phyloP scores from a whole-genome alignment of 2,888 invertebrate genomes.

The Matsumyia berberina region DNA sequence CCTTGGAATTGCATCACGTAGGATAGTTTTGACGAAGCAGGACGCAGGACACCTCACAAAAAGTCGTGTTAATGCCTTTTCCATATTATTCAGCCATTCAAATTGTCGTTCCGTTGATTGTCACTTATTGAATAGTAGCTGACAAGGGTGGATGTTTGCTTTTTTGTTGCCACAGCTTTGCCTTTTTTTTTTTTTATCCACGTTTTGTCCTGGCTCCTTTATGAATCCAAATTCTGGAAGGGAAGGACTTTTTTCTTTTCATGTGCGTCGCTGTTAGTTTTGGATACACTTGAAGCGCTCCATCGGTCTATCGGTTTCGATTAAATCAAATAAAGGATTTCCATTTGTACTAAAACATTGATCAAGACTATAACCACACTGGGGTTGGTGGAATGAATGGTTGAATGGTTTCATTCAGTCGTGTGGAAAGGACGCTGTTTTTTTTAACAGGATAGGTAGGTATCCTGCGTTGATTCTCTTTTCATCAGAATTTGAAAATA shows the following conservation, averaged over 20 bases:
- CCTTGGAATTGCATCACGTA: conserved; percentile 73
- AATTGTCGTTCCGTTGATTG: conserved; percentile 70
- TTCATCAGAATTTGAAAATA: conserved; percentile 53
- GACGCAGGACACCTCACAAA: conserved; percentile 39
- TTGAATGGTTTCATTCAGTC: conserved; percentile 50
- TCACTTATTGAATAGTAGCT: conserved; percentile 76
- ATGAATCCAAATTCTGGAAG: conserved; percentile 40
- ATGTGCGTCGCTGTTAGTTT: conserved; percentile 14
- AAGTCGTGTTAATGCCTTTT: conserved; percentile 62
- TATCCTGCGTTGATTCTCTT: conserved; percentile 29
- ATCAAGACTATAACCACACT: conserved; percentile 64
- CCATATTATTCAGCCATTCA: conserved; percentile 73
- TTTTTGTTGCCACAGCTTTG: background rate
- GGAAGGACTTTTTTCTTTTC: conserved; percentile 5
- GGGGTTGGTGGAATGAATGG: background rate
- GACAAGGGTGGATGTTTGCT: conserved; percentile 59
- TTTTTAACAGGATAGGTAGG: background rate
- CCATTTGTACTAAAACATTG: conserved; percentile 72
- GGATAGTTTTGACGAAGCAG: conserved; percentile 65
- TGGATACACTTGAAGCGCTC: conserved; percentile 54
- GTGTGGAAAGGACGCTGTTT: conserved; percentile 47
- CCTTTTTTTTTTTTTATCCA: conserved; percentile 17
- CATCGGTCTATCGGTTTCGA: conserved; percentile 60
- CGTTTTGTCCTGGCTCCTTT: conserved; percentile 29
- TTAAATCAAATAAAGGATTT: conserved; percentile 74